These are phyloP conservation scores for Brienomyrus brachyistius DNA, from an alignment of 2,113 vertebrate species.

Conservation along the genomic window DNA sequence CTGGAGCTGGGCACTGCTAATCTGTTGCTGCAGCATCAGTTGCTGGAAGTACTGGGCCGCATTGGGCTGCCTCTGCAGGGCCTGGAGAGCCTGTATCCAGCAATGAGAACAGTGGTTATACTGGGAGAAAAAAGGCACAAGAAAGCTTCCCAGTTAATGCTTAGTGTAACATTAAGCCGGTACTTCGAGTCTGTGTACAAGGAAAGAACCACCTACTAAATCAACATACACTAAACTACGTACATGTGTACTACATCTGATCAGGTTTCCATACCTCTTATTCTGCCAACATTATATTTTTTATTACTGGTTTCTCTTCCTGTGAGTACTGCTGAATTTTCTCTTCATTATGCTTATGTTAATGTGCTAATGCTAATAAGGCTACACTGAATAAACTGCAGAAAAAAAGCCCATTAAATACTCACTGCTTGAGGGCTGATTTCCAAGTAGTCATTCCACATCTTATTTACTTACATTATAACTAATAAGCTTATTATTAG, in stretches of 20 bases:
- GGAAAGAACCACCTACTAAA: not conserved
- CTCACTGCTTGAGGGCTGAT: not conserved
- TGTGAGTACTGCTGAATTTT: not conserved
- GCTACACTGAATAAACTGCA: not conserved
- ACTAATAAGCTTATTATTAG: not conserved
- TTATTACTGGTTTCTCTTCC: not conserved
- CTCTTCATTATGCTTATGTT: not conserved
- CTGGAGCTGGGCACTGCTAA: conserved; percentile 88
- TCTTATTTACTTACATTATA: not conserved
- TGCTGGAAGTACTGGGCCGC: conserved; percentile 97
- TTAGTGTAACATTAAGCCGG: not conserved
- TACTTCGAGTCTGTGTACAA: not conserved
- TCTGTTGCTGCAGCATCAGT: conserved; percentile 96
- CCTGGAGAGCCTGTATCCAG: conserved; percentile 81
- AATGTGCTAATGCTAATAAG: not conserved
- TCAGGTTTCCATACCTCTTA: not conserved
- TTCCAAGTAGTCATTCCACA: not conserved
- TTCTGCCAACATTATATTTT: not conserved
- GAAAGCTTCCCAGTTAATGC: not conserved
- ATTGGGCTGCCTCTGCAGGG: conserved; percentile 90
- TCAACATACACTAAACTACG: not conserved
- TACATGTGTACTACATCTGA: not conserved
- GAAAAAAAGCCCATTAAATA: not conserved
- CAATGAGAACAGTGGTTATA: not conserved
- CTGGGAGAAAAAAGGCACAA: not conserved